Base-by-base conservation (phyloP, 35 echinoderm and acorn worm genomes). In the Ophioderma brevispina region DNA sequence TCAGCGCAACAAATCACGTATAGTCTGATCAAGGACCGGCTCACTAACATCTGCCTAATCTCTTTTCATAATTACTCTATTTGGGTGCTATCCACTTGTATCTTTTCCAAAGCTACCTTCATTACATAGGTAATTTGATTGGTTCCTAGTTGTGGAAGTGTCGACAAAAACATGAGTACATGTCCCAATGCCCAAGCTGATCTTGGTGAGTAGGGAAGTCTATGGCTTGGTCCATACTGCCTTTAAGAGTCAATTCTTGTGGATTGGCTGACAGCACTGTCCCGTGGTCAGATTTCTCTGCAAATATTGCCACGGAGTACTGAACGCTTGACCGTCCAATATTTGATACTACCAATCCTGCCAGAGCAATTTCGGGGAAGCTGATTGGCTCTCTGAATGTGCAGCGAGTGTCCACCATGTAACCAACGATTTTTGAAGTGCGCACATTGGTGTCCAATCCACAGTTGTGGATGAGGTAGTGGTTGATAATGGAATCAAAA, bases 111-210 rank as follows among this genome's bases (percentile, higher is more conserved):
- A 42, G 75, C 70, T 42, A 56, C 34, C 64, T 82, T 88, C 75
- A 96, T 81, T 41, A 75, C 39, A 42, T 81, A 17, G 90, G 90
- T 41, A 96, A 41, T n/a, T 36, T 33, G 32, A 59, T 13, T 80
- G 94, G 80, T 75, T n/a, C n/a, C 32, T 21, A 75, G 80, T 92
- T 52, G 86, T 80, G 35, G 78, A 30, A 15, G 88, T 40, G 76
- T 95, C 75, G 1, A 98, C 96, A 82, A 98, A 98, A 18, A 95
- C 96, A 88, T 98, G 96, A 25, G 92, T 84, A 64, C 93, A 95
- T n/a, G 89, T 90, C 8, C 96, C 96, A 38, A 98, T 90, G 96
- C 93, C 75, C 86, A 87, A 38, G 96, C 96, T 39, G 76, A 87
- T 64, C 43, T 34, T 79, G 13, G 55, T 88, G 88, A 17, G 80